Evolutionary conservation across 2,797 vertebrate species (phyloP), one percentile per base, ranked within the genome.

Genomic region (Neoniphon sammara): DNA sequence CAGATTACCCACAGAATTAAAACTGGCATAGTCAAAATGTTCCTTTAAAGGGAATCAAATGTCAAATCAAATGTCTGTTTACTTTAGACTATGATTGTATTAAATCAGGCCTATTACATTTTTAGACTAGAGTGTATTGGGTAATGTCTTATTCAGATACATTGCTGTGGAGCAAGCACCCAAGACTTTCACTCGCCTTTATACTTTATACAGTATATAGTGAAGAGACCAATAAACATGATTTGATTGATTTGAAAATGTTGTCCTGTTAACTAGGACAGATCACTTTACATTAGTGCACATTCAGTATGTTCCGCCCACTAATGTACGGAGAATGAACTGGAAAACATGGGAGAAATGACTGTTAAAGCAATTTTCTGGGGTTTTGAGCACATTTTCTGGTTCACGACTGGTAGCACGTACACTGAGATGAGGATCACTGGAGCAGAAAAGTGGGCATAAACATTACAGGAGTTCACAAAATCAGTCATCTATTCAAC

Each of bases 361-460:
- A 65, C 7, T 47, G 20, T 12, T 17, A 34, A 25, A 53, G 7
- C 21, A 8, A 20, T 64, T 67, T 62, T 59, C 66, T 66, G 42
- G 58, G 46, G 46, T 5, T 42, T 14, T 58, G 46, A 49, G 56
- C 30, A 20, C 15, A 2, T 50, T 76, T 70, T 62, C 21, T 62
- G 56, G 42, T 21, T 62, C 44, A 76, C 17, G 47, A 14, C 6
- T 57, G n/a, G 27, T 6, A 55, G 20, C 56, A 34, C n/a, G 21
- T 59, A 44, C 7, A 39, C 25, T 60, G 47, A 54, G 64, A 61
- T 31, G 4, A 4, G 2, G 27, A 9, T 60, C 27, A 44, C 42
- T 44, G 42, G 15, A 60, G 27, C n/a, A 63, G 50, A 8, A 52
- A 52, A 66, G 23, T 0, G 18, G 58, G n/a, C 36, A 66, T 60